These are phyloP conservation scores for Pteruthius melanotis DNA, from an alignment of 2,113 vertebrate genomes.

Conservation along the genomic window DNA sequence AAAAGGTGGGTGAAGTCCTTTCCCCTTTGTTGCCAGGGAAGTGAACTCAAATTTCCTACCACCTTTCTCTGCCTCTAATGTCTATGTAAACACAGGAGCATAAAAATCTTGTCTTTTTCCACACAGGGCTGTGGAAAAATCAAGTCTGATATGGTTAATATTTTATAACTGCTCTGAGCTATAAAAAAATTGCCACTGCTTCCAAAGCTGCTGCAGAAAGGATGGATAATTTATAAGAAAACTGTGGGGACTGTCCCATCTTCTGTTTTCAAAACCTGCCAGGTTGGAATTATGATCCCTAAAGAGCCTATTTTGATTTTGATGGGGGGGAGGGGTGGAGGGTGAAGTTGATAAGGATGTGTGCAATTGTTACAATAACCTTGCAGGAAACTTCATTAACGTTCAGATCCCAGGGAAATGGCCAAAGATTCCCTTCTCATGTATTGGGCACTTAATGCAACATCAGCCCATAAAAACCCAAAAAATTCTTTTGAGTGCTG, in stretches of 20 bases:
- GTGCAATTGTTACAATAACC: background rate
- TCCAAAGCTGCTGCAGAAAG: constrained; percentile 13
- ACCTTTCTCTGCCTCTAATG: background rate
- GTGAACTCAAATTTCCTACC: background rate
- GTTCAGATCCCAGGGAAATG: background rate
- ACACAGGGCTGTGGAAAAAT: background rate
- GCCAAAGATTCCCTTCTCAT: background rate
- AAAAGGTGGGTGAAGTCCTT: background rate
- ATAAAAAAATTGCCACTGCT: constrained; percentile 9
- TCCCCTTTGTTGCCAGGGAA: background rate
- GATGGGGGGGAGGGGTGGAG: too few relatives aligned
- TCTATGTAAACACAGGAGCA: background rate
- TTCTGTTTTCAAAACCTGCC: background rate
- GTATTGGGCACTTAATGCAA: background rate
- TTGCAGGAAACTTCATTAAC: background rate
- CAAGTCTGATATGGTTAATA: constrained; percentile 14
- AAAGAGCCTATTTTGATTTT: background rate
- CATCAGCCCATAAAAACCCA: background rate
- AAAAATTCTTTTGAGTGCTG: background rate
- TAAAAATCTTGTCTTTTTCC: background rate
- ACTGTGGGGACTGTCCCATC: background rate
- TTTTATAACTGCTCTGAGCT: constrained; percentile 33
- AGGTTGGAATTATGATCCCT: background rate
- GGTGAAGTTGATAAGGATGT: background rate
- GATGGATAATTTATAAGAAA: constrained; percentile 25